phyloP scores from a whole-genome alignment of 2,888 invertebrate genomes.

The Nematopogon swammerdamellus region DNA sequence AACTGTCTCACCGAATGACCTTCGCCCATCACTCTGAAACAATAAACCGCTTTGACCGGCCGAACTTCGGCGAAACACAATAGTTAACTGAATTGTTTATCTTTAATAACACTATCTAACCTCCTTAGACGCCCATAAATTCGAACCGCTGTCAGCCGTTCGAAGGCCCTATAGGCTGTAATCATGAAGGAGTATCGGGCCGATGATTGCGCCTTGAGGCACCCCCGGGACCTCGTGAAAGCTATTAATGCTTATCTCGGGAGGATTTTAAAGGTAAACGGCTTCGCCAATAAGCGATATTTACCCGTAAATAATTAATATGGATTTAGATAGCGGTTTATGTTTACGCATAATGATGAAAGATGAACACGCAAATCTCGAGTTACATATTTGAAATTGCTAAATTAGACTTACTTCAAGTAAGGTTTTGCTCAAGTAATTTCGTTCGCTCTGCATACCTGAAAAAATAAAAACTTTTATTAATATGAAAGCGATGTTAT shows the following conservation, averaged over 20 bases:
- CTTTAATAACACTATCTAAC: background rate
- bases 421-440: too few relatives aligned
- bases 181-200: conserved; percentile 30
- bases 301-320: background rate
- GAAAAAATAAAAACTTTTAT: too few relatives aligned
- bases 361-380: too few relatives aligned
- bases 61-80: background rate
- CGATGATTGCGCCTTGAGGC: conserved; percentile 38
- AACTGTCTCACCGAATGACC: background rate
- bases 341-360: too few relatives aligned
- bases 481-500: too few relatives aligned
- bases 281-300: background rate
- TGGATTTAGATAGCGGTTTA: background rate
- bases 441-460: too few relatives aligned
- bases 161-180: background rate
- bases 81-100: background rate
- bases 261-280: background rate
- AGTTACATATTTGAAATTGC: too few relatives aligned
- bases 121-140: background rate
- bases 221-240: conserved; percentile 28
- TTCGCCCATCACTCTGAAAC: background rate
- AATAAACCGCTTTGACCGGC: background rate
- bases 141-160: background rate
- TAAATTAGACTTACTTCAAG: too few relatives aligned
- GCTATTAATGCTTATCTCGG: conserved; percentile 20